Evolutionary conservation across 2,797 vertebrate species (phyloP).

Genomic region (Hemitrygon akajei): DNA sequence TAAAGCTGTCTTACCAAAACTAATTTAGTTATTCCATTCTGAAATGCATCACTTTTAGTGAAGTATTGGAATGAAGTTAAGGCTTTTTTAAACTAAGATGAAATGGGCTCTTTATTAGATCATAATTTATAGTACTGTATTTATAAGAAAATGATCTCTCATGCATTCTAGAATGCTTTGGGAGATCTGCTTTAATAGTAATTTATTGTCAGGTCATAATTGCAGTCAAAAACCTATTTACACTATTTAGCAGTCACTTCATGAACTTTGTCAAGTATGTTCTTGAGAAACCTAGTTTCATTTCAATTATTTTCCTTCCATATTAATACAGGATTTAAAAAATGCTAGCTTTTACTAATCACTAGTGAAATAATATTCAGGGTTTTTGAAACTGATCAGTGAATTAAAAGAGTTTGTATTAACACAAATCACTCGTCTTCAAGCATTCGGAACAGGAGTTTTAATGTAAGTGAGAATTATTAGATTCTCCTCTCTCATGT

Average conservation of each 20-base stretch:
- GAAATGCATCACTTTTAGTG: background rate
- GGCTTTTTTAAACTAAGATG: background rate
- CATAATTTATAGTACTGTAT: background rate
- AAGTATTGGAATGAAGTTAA: background rate
- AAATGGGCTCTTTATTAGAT: background rate
- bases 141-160: background rate
- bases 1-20: background rate
- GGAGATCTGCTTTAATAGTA: background rate
- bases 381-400: background rate
- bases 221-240: conserved; percentile 1
- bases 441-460: background rate
- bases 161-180: background rate
- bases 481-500: background rate
- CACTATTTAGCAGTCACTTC: background rate
- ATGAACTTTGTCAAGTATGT: background rate
- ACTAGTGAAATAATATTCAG: background rate
- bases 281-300: background rate
- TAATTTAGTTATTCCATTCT: background rate
- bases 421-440: background rate
- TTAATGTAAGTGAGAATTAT: background rate
- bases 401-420: background rate
- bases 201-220: background rate
- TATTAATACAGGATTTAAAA: background rate
- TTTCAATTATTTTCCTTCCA: background rate
- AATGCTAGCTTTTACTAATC: background rate